Evolutionary conservation across 2,113 vertebrate genomes (phyloP), one percentile per base, ranked within the genome.

Genomic region (Odontophorus gujanensis): DNA sequence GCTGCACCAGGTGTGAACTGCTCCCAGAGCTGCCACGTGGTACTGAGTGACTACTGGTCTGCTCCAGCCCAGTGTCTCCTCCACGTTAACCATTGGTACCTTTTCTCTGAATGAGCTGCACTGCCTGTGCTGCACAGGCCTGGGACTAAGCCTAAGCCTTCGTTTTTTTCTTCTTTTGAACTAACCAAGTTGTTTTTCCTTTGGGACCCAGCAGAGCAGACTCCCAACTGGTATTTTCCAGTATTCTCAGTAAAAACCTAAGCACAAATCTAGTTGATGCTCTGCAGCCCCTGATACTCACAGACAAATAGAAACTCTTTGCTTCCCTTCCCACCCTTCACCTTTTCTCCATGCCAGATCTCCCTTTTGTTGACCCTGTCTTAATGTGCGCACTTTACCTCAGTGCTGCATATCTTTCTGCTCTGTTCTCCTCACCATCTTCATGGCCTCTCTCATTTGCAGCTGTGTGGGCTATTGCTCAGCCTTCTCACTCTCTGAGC

Each of bases 361-460:
- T 76, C 34, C 81, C 74, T 63, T 53, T 79, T 0, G 0, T 38
- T 84, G 63, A 78, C 51, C 90, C 38, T 2, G 12, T 55, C 66
- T 76, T 79, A 76, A 78, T 82, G 58, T 92, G 84, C 14, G 25
- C 24, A 26, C 50, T 51, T 25, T 26, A 87, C 73, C 88, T 73
- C 67, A 81, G 26, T 0, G 3, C 28, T 67, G 59, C 5, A 0
- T 51, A 62, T 83, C 85, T 93, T 83, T 90, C 88, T 96, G 79
- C 80, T 94, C 73, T 57, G 77, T 84, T 47, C 3, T 4, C 17
- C 59, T 88, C 63, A 76, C 21, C 42, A 43, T 28, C 22, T 81
- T 43, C 18, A 67, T 5, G 10, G 63, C 18, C 79, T 30, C 61
- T 38, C 40, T 81, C 48, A 25, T 24, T 58, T 19, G 19, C 57